Percentiles rank a stretch among this genome's conserved stretches.
phyloP scores from a whole-genome alignment of 2,113 vertebrate genomes.

The Charina bottae region DNA sequence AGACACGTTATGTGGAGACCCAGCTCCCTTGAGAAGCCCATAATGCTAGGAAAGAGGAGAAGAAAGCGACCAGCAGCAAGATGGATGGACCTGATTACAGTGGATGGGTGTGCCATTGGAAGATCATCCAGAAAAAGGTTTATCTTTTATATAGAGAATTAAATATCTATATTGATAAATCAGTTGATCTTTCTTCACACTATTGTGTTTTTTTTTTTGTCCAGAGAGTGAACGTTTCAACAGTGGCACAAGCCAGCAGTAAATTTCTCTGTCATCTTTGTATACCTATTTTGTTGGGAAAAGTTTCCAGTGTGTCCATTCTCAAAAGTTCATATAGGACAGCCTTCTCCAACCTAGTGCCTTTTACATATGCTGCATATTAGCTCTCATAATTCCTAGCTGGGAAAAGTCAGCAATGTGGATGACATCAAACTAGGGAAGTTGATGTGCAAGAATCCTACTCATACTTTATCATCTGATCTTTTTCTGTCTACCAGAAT shows the following conservation, averaged over 20 bases:
- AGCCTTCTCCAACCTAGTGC: slow-evolving; percentile 44
- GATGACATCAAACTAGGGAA: not conserved
- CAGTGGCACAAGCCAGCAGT: not conserved
- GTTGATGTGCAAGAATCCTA: no score
- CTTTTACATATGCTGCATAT: slow-evolving; percentile 60
- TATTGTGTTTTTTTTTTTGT: slow-evolving; percentile 54
- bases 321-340: slow-evolving; percentile 53
- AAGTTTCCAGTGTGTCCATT: slow-evolving; percentile 44
- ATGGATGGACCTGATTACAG: not conserved
- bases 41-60: not conserved
- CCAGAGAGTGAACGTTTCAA: slow-evolving; percentile 48
- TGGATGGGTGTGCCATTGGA: not conserved
- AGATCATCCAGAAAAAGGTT: not conserved
- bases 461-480: not conserved
- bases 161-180: slow-evolving; percentile 54
- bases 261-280: not conserved
- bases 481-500: not conserved
- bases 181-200: slow-evolving; percentile 51
- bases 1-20: not conserved
- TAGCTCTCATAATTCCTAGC: not conserved
- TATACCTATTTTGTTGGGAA: not conserved
- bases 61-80: not conserved
- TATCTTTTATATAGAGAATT: no score
- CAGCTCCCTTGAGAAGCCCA: not conserved
- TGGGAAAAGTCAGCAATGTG: slow-evolving; percentile 40